Base-by-base conservation (phyloP, 1,140 invertebrate species). In the Drosophila dunni region DNA sequence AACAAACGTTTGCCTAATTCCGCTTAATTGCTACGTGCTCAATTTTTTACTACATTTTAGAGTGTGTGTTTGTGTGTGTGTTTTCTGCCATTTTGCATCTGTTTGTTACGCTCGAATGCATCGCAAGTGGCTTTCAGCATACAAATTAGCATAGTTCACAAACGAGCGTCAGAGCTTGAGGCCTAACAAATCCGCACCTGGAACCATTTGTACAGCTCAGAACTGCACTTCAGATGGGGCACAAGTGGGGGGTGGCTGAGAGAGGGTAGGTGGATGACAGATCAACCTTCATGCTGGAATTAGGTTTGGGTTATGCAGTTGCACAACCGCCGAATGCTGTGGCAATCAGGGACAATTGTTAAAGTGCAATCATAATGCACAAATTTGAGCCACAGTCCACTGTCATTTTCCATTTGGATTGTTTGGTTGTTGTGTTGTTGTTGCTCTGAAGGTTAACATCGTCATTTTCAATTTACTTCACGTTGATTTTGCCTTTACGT, bases 301-400 rank as follows among this genome's bases (percentile, higher is more conserved):
- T 63, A 20, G 20, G 15, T n/a, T 29, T 5, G 36, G 3, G 11
- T 7, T 29, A 10, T 38, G 9, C n/a, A 53, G 62, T 75, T 75
- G 72, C 72, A 70, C 60, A 75, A 75, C 45, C 54, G 54, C n/a
- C 36, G 38, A 44, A 42, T 38, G 44, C 42, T n/a, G n/a, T 24
- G 58, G 67, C 72, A 70, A 75, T 75, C 72, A 70, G 66, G 58
- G 58, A 70, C 72, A 75, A 75, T 70, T 75, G 66, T 64, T 70
- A 64, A 57, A 75, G 72, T 75, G 72, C 72, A 70, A 70, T 75
- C 60, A 75, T 75, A 70, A 75, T 75, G 66, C 72, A 68, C 50
- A 64, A 75, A 64, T 70, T 64, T 40, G 40, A 67, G 34, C 36
- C 67, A 60, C 33, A 17, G 60, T 38, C 51, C 50, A 64, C 38